Evolutionary conservation across 2,888 invertebrate genomes (phyloP).

Genomic region (Pelosia muscerda): DNA sequence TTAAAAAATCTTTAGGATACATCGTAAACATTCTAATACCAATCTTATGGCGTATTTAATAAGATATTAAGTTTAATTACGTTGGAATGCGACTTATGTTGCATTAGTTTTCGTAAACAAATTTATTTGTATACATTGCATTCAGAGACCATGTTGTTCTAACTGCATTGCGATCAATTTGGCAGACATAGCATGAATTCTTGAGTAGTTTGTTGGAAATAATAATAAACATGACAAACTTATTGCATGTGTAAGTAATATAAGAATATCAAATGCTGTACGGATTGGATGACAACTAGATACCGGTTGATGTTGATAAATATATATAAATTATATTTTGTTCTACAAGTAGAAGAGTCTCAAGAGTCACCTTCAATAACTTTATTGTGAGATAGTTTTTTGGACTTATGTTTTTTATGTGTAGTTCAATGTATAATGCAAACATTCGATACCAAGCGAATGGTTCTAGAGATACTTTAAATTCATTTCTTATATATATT

Average conservation of each 20-base stretch:
- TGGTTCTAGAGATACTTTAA: no score
- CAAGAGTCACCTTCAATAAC: no score
- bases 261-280: slow-evolving; percentile 14
- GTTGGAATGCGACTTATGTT: slow-evolving; percentile 32
- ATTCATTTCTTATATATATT: no score
- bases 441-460: no score
- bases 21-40: slow-evolving; percentile 32
- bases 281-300: background rate
- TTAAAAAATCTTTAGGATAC: slow-evolving; percentile 53
- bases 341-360: no score
- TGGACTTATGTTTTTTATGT: no score
- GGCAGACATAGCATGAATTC: slow-evolving; percentile 75
- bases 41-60: slow-evolving; percentile 29
- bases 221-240: slow-evolving; percentile 50
- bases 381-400: no score
- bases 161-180: slow-evolving; percentile 80
- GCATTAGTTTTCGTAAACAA: slow-evolving; percentile 44
- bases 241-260: slow-evolving; percentile 40
- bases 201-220: slow-evolving; percentile 61
- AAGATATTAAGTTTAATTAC: slow-evolving; percentile 44
- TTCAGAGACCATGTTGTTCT: slow-evolving; percentile 76
- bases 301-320: no score
- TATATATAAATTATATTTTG: no score
- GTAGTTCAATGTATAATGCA: no score
- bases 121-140: slow-evolving; percentile 78